phyloP scores from a whole-genome alignment of 2,888 invertebrate genomes.

The Sesamia inferens region DNA sequence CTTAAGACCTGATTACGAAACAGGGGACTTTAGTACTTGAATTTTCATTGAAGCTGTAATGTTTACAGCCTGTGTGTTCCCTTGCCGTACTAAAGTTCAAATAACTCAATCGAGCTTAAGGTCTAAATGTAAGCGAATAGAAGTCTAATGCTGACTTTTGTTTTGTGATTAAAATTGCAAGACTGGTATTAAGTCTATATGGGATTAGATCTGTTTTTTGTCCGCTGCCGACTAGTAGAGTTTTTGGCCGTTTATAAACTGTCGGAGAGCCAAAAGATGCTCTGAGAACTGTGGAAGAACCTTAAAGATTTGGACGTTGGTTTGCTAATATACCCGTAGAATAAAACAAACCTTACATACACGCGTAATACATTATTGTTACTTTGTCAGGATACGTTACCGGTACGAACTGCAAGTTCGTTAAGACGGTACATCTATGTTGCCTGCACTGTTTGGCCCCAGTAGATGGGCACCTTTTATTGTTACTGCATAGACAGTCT shows the following conservation, averaged over 20 bases:
- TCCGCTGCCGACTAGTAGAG: background rate
- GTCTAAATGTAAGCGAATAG: slow-evolving; percentile 24
- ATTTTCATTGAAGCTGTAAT: slow-evolving; percentile 22
- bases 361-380: background rate
- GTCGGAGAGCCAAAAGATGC: background rate
- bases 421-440: background rate
- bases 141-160: slow-evolving; percentile 23
- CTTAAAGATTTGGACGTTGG: background rate
- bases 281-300: background rate
- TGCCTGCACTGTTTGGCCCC: background rate
- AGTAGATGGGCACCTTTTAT: background rate
- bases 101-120: slow-evolving; percentile 30
- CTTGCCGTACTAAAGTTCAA: slow-evolving; percentile 39
- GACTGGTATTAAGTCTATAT: background rate
- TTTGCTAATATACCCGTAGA: background rate
- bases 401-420: background rate
- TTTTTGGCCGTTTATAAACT: background rate
- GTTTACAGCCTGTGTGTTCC: slow-evolving; percentile 19
- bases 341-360: background rate
- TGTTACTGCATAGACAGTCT: background rate
- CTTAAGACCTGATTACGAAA: slow-evolving; percentile 24
- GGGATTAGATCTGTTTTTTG: slow-evolving; percentile 9
- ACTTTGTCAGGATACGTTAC: background rate
- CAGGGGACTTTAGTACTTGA: slow-evolving; percentile 11
- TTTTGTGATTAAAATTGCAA: background rate